These are phyloP conservation scores for Notoglanidium macrostoma DNA, from an alignment of 2,797 vertebrate species.

Conservation along the genomic window DNA sequence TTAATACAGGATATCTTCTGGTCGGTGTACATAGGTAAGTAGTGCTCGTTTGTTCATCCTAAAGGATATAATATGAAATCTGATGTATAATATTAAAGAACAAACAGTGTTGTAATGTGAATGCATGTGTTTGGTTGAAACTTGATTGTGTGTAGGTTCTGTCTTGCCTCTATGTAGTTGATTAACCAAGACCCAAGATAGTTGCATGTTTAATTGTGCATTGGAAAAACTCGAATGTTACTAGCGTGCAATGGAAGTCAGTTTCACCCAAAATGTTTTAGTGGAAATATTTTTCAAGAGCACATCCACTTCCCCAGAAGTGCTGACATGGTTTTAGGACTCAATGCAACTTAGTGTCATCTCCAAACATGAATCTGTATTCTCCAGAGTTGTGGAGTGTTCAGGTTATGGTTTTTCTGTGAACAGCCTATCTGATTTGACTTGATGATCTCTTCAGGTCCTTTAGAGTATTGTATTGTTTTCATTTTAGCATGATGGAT, in stretches of 20 bases:
- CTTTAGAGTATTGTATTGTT: background rate
- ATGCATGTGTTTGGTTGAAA: background rate
- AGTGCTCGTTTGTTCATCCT: background rate
- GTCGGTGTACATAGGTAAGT: conserved; percentile 80
- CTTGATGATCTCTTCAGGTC: no score
- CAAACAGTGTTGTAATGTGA: background rate
- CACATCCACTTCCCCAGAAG: background rate
- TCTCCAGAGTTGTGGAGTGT: background rate
- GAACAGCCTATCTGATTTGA: no score
- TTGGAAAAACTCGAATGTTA: background rate
- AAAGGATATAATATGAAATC: background rate
- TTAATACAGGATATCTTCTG: conserved; percentile 79
- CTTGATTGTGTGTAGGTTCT: background rate
- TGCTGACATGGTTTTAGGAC: no score
- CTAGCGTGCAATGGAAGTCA: background rate
- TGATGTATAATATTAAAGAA: no score
- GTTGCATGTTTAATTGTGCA: background rate
- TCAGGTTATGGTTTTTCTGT: no score
- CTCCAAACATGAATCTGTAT: background rate
- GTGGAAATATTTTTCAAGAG: background rate
- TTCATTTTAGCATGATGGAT: background rate
- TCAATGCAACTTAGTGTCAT: no score
- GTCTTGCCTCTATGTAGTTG: background rate
- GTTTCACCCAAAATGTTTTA: background rate
- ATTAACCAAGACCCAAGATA: background rate